These are phyloP conservation scores for Taurulus bubalis DNA, from an alignment of 2,113 vertebrate species.

Conservation along the genomic window DNA sequence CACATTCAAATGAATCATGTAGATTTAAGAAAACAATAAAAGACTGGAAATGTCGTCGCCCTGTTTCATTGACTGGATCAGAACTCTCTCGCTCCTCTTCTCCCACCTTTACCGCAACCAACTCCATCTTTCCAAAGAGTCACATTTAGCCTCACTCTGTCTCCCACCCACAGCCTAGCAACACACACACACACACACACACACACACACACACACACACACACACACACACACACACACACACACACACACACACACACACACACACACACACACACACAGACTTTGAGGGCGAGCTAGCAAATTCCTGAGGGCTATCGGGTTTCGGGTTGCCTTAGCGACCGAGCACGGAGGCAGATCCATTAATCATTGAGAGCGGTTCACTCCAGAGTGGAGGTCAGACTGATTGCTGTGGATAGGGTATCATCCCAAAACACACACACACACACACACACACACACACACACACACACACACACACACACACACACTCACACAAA, in stretches of 20 bases:
- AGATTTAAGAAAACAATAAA: constrained; percentile 31
- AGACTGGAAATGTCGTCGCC: constrained; percentile 15
- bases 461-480: constrained; percentile 53
- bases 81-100: constrained; percentile 26
- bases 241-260: constrained; percentile 45
- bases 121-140: constrained; percentile 67
- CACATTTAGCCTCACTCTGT: constrained; percentile 51
- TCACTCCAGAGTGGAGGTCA: constrained; percentile 96
- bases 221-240: constrained; percentile 49
- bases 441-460: constrained; percentile 44
- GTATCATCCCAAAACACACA: constrained; percentile 91
- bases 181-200: constrained; percentile 38
- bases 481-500: constrained; percentile 39
- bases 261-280: constrained; percentile 58
- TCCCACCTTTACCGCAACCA: constrained; percentile 63
- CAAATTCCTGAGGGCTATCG: constrained; percentile 97
- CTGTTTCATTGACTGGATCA: constrained; percentile 39
- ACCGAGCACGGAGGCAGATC: constrained; percentile 98
- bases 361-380: constrained; percentile 99
- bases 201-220: constrained; percentile 44
- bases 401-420: constrained; percentile 99
- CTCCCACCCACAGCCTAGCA: constrained; percentile 68
- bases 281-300: constrained; percentile 86
- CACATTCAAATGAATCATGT: constrained; percentile 21
- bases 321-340: constrained; percentile 98